Evolutionary conservation across 2,113 vertebrate genomes (phyloP).

Genomic region (Diglossa brunneiventris): DNA sequence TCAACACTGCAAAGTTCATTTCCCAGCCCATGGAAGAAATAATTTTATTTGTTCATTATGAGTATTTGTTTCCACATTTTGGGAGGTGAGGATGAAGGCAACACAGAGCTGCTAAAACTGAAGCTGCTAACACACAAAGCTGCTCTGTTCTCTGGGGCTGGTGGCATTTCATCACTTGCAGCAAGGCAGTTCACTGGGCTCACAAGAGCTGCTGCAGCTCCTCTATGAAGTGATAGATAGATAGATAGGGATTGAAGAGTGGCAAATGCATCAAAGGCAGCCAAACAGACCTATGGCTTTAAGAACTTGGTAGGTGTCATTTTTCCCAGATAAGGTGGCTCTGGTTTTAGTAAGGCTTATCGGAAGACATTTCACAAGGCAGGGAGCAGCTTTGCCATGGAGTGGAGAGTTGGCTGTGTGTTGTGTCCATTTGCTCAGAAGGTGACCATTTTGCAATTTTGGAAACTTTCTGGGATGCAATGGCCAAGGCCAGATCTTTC

Average conservation of each 20-base stretch:
- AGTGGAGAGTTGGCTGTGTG: not conserved
- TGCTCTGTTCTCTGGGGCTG: not conserved
- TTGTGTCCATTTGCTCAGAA: not conserved
- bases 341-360: slow-evolving; percentile 32
- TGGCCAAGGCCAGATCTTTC: not conserved
- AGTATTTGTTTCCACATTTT: not conserved
- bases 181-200: not conserved
- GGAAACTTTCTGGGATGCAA: slow-evolving; percentile 39
- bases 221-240: not conserved
- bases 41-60: not conserved
- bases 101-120: not conserved
- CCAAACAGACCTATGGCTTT: not conserved
- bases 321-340: slow-evolving; percentile 54
- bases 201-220: not conserved
- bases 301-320: slow-evolving; percentile 39
- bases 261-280: slow-evolving; percentile 16
- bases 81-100: not conserved
- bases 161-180: not conserved
- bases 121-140: not conserved
- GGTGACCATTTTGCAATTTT: slow-evolving; percentile 18
- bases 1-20: not conserved
- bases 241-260: not conserved
- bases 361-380: not conserved
- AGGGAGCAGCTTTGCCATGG: not conserved
- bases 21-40: not conserved